Evolutionary conservation across 2,797 vertebrate genomes (phyloP), one percentile per base, ranked within the genome.

Genomic region (Lepus oiostolus): DNA sequence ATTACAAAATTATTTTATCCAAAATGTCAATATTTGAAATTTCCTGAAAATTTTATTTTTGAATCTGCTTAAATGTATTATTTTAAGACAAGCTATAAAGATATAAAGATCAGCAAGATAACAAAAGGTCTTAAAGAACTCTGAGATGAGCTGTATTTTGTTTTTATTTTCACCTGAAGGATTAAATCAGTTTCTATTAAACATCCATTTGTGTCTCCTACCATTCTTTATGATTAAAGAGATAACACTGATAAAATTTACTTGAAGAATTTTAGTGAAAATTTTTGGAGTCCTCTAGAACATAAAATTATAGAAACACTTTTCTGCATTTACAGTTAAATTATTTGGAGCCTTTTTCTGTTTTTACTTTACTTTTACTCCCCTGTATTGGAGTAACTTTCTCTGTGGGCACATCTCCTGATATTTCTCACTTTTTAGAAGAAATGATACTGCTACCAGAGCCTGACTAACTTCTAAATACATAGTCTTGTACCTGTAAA

Each of bases 21-120:
- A 68, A 89, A 91, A 60, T 88, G 6, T 54, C 32, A 80, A 9
- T 30, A 77, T 77, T 72, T 95, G 71, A 88, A 74, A 85, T 76
- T 93, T 16, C 32, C 30, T 67, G 71, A 16, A 65, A 75, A 71
- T 71, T 70, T 94, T 6, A 82, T 38, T 81, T 93, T 89, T 89
- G 7, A 84, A 54, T 75, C 22, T 85, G 72, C 63, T 7, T 71
- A 79, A 38, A 67, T 70, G 13, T 9, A 62, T 9, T 70, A 3
- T 60, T 47, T 79, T 77, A 52, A 75, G 30, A 65, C 19, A 76
- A 13, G 35, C 63, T 76, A 80, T 54, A 47, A 68, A 82, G 72
- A 60, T 67, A 1, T 77, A 28, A 72, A 63, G 1, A 76, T 58
- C 28, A 47, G 7, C 28, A 83, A n/a, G n/a, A 62, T 30, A 77